These are phyloP conservation scores for Bombyx mori DNA, from an alignment of 1,140 invertebrate species.

Conservation along the genomic window ASM3026992v2 NC_085115.1:12295001-12295500, in stretches of 20 bases:
- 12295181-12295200: too few species aligned
- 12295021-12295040: too few species aligned
- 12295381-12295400: slow-evolving; percentile 48
- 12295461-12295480: neutral
- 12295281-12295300: neutral
- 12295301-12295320: slow-evolving; percentile 14
- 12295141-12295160: too few species aligned
- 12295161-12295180: too few species aligned
- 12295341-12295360: slow-evolving; percentile 39
- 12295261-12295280: neutral
- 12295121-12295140: too few species aligned
- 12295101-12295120: too few species aligned
- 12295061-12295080: too few species aligned
- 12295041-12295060: too few species aligned
- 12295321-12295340: slow-evolving; percentile 38
- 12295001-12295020: too few species aligned
- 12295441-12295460: slow-evolving; percentile 33
- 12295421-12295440: slow-evolving; percentile 26
- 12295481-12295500: neutral
- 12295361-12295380: slow-evolving; percentile 31
- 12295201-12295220: too few species aligned
- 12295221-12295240: neutral
- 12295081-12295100: too few species aligned
- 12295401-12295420: slow-evolving; percentile 31
- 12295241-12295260: too few species aligned